phyloP scores from a whole-genome alignment of 2,888 invertebrate species.

The Meghimatium bilineatum region DNA sequence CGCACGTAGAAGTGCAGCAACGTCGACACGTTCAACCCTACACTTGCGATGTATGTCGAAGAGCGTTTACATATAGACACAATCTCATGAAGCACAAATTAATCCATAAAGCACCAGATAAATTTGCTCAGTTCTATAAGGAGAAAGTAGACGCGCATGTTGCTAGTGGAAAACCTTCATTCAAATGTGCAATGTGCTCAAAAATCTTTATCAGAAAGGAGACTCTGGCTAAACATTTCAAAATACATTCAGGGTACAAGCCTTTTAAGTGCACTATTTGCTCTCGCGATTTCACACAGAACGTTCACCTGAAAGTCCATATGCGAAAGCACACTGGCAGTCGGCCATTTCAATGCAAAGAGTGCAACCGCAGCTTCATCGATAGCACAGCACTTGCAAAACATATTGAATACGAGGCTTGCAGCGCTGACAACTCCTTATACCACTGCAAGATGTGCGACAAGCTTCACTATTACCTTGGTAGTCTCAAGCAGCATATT shows the following conservation, averaged over 20 bases:
- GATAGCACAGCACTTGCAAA: slow-evolving; percentile 53
- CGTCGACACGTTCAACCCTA: slow-evolving; percentile 53
- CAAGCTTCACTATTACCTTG: slow-evolving; percentile 43
- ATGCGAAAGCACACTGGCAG: slow-evolving; percentile 51
- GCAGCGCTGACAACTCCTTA: slow-evolving; percentile 34
- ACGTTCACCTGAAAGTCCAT: slow-evolving; percentile 53
- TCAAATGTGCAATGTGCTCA: slow-evolving; percentile 39
- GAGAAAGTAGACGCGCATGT: slow-evolving; percentile 47
- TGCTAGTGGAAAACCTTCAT: slow-evolving; percentile 50
- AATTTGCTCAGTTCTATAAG: slow-evolving; percentile 45
- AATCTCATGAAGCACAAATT: slow-evolving; percentile 49
- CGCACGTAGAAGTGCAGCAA: slow-evolving; percentile 47
- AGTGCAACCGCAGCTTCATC: slow-evolving; percentile 48
- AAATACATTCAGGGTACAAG: slow-evolving; percentile 49
- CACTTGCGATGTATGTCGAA: slow-evolving; percentile 45
- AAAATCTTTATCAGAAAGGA: slow-evolving; percentile 52
- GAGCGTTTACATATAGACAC: slow-evolving; percentile 51
- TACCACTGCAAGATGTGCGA: slow-evolving; percentile 42
- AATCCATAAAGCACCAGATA: slow-evolving; percentile 49
- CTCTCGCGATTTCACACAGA: slow-evolving; percentile 48
- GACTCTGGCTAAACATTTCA: slow-evolving; percentile 50
- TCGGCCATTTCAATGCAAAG: slow-evolving; percentile 51
- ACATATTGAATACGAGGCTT: slow-evolving; percentile 49
- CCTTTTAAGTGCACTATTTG: slow-evolving; percentile 49
- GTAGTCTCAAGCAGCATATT: slow-evolving; percentile 41